phyloP scores from a whole-genome alignment of 2,888 invertebrate species.

The Elysia crispata region DNA sequence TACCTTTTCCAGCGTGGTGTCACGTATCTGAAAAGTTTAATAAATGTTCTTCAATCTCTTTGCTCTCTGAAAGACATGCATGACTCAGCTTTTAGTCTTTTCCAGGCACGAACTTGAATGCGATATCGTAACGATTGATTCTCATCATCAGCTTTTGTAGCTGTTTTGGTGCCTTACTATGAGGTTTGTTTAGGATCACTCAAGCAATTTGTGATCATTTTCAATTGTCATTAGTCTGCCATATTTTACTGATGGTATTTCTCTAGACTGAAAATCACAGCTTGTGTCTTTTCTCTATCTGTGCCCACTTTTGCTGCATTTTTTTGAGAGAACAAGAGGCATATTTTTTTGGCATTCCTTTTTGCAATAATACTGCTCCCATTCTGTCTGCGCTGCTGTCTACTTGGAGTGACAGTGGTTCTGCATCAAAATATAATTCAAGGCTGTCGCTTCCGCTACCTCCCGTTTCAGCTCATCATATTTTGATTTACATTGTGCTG shows the following conservation, averaged over 20 bases:
- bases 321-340: conserved; percentile 10
- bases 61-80: not conserved
- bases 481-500: conserved; percentile 31
- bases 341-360: conserved; percentile 43
- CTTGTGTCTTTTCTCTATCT: conserved; percentile 39
- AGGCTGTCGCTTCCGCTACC: conserved; percentile 34
- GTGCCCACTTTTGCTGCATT: conserved; percentile 44
- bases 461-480: conserved; percentile 32
- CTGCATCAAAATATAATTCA: conserved; percentile 10
- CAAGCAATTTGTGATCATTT: conserved; percentile 29
- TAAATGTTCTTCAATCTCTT: not conserved
- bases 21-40: not conserved
- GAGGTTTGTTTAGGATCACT: conserved; percentile 24
- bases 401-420: conserved; percentile 32
- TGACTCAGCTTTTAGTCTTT: conserved; percentile 12
- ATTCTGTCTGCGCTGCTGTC: conserved; percentile 48
- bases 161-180: not conserved
- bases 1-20: not conserved
- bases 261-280: conserved; percentile 55
- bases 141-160: conserved; percentile 39
- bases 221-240: conserved; percentile 44
- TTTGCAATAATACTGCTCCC: conserved; percentile 44
- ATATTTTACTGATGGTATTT: conserved; percentile 57
- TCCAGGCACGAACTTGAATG: conserved; percentile 18
- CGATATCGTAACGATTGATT: conserved; percentile 25